These are phyloP conservation scores for Contarinia nasturtii DNA, from an alignment of 1,140 invertebrate genomes.

Conservation along the genomic window DNA sequence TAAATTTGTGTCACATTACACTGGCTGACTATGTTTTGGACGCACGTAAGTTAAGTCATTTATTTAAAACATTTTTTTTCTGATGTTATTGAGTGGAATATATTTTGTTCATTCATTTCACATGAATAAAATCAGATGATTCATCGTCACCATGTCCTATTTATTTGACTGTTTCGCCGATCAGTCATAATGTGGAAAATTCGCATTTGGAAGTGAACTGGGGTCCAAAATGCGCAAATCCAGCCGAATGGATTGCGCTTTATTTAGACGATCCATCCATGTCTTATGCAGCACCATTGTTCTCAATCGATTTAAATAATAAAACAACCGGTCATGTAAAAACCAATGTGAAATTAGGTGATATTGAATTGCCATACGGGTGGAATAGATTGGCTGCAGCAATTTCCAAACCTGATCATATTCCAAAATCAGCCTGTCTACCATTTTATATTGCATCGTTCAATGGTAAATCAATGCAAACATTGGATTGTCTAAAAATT, in stretches of 20 bases:
- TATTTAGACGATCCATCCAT: conserved; percentile 16
- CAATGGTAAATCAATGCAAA: conserved; percentile 25
- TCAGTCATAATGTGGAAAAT: conserved; percentile 20
- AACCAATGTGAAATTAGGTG: conserved; percentile 28
- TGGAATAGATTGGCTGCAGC: conserved; percentile 25
- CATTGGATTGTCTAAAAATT: conserved; percentile 35
- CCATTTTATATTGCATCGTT: conserved; percentile 31
- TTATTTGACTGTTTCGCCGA: conserved; percentile 14
- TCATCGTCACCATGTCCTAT: conserved; percentile 11
- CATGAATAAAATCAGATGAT: too few relatives aligned
- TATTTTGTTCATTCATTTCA: too few relatives aligned
- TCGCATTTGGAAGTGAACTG: conserved; percentile 32
- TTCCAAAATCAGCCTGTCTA: conserved; percentile 21
- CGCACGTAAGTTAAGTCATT: not conserved
- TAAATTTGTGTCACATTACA: not conserved
- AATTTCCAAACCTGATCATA: conserved; percentile 10
- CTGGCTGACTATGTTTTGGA: not conserved
- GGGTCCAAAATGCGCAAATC: conserved; percentile 24
- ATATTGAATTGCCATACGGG: conserved; percentile 24
- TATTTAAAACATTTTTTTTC: not conserved
- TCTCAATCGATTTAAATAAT: conserved; percentile 10
- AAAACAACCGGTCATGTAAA: conserved; percentile 23
- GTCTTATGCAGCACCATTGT: conserved; percentile 12
- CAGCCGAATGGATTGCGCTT: conserved; percentile 19
- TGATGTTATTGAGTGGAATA: too few relatives aligned